Evolutionary conservation across 2,797 vertebrate species (phyloP).

Genomic region (Delichon dasypus): DNA sequence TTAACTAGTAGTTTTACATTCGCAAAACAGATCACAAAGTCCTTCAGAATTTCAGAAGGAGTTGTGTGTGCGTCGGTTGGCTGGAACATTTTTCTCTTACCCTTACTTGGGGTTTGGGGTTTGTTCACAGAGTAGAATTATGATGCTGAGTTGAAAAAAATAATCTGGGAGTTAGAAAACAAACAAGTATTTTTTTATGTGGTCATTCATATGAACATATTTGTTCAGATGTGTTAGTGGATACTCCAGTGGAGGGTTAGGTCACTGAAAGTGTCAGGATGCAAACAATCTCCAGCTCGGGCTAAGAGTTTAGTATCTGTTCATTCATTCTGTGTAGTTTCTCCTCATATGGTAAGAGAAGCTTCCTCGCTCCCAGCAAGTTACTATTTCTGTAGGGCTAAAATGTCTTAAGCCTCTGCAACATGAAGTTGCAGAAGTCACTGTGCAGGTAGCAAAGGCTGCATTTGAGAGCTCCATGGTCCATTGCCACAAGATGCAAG

Average conservation of each 20-base stretch:
- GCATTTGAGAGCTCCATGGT: neutral
- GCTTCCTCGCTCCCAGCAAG: neutral
- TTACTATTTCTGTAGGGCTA: neutral
- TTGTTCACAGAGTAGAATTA: neutral
- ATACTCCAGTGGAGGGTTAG: neutral
- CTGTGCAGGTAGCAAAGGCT: neutral
- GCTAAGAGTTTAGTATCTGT: neutral
- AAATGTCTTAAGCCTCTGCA: neutral
- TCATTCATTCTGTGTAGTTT: neutral
- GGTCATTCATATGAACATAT: neutral
- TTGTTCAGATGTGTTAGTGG: neutral
- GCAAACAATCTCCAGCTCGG: neutral
- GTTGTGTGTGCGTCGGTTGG: neutral
- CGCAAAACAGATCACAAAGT: neutral
- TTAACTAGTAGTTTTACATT: neutral
- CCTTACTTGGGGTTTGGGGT: neutral
- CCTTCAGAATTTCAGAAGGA: neutral
- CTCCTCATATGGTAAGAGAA: neutral
- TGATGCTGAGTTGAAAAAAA: neutral
- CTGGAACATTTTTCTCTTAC: neutral
- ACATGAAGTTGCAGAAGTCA: neutral
- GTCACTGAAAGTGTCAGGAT: neutral
- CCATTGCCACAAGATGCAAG: neutral
- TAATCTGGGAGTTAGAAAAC: neutral
- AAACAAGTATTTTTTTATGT: neutral